These are phyloP conservation scores for Casuarius casuarius DNA, from an alignment of 2,113 vertebrate species.

Conservation along the genomic window DNA sequence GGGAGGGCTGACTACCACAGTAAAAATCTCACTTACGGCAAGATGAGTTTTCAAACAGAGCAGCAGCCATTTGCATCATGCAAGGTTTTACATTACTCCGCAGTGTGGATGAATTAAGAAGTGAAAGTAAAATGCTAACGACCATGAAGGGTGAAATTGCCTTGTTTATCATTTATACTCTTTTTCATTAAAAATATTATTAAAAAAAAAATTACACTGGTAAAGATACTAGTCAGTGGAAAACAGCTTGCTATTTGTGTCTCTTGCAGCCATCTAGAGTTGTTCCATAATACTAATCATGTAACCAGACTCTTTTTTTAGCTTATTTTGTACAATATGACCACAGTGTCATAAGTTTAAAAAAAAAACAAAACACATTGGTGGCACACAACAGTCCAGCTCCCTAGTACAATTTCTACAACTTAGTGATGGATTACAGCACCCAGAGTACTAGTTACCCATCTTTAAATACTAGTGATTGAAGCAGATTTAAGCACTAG, in stretches of 20 bases:
- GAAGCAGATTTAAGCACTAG: neutral
- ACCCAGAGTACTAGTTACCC: neutral
- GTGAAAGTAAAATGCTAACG: neutral
- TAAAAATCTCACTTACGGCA: slow-evolving; percentile 32
- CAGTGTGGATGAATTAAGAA: neutral
- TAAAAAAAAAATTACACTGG: neutral
- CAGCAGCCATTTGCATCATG: neutral
- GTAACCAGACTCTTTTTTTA: neutral
- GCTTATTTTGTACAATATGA: neutral
- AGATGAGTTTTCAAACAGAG: slow-evolving; percentile 32
- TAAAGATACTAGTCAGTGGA: neutral
- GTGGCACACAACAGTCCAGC: neutral
- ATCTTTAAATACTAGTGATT: neutral
- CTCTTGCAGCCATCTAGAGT: neutral
- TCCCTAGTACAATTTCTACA: neutral
- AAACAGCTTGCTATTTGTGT: neutral
- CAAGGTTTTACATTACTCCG: neutral
- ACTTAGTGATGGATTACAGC: neutral
- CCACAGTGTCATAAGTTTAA: neutral
- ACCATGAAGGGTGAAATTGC: neutral
- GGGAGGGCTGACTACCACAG: neutral
- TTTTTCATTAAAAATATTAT: neutral
- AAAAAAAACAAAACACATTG: neutral
- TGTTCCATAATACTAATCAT: neutral
- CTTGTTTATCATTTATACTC: neutral